Conservation (phyloP, 2,888 invertebrate genomes). For the Charanyca ferruginea region DNA sequence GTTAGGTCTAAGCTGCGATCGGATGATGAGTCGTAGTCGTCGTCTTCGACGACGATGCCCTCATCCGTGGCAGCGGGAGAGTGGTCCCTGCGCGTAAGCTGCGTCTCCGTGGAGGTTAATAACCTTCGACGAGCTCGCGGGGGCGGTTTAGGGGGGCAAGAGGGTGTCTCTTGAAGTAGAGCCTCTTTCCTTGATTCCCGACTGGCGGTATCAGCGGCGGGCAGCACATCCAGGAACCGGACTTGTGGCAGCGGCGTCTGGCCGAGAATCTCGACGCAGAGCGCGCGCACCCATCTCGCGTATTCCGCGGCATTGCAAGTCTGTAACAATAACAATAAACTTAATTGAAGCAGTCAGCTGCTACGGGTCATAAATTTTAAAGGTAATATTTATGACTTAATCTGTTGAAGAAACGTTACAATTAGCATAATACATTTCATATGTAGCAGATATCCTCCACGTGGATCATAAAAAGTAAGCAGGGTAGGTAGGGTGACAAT, state of each 20-base stretch:
- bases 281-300: constrained; percentile 94
- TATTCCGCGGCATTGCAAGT: constrained; percentile 93
- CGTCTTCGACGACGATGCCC: constrained; percentile 90
- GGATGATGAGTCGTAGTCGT: constrained; percentile 91
- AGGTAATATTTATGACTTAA: constrained; percentile 71
- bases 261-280: constrained; percentile 94
- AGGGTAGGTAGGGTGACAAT: constrained; percentile 70
- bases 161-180: constrained; percentile 79
- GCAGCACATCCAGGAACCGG: constrained; percentile 93
- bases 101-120: constrained; percentile 83
- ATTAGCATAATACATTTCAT: constrained; percentile 59
- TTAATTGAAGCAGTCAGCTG: constrained; percentile 62
- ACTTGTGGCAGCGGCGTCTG: constrained; percentile 94
- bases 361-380: constrained; percentile 45
- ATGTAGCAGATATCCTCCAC: constrained; percentile 25
- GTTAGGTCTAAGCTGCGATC: constrained; percentile 90
- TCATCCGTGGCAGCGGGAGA: constrained; percentile 89
- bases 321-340: constrained; percentile 91
- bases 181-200: constrained; percentile 83
- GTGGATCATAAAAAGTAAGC: constrained; percentile 50
- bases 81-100: constrained; percentile 83
- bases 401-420: constrained; percentile 64
- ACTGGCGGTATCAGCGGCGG: constrained; percentile 90
- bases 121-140: constrained; percentile 86
- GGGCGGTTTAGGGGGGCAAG: constrained; percentile 85